Base-by-base conservation (phyloP, 30 jellyfish, hydroid and myxozoan genomes). In the Chrysaora quinquecirrha region DNA sequence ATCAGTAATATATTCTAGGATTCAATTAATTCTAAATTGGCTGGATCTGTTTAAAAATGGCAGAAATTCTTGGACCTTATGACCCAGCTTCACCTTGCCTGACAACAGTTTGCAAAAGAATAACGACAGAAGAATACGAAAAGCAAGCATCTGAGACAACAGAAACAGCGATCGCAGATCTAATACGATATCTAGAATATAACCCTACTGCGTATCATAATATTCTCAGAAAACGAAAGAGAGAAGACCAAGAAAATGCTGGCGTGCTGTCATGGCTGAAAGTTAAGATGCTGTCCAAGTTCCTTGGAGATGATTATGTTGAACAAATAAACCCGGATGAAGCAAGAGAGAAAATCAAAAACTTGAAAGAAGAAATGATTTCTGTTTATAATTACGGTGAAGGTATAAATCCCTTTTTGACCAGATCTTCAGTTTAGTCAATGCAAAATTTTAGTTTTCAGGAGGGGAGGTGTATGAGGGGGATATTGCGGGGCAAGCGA, bases 1-100 rank as follows among this genome's bases (percentile, higher is more conserved):
- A n/a, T n/a, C n/a, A n/a, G n/a, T n/a, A n/a, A n/a, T n/a, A n/a
- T n/a, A n/a, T n/a, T n/a, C n/a, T n/a, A n/a, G n/a, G n/a, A n/a
- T n/a, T n/a, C n/a, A n/a, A n/a, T n/a, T n/a, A n/a, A n/a, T n/a
- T n/a, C n/a, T n/a, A n/a, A n/a, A n/a, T n/a, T n/a, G n/a, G n/a
- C n/a, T n/a, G n/a, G n/a, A n/a, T n/a, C n/a, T n/a, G n/a, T n/a
- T n/a, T 52, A 16, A 19, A 35, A 21, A 91, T 91, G 98, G 87
- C 98, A 34, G 98, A 86, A 35, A 22, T 74, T 61, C 64, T 85
- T 34, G 98, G 88, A 1, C 97, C 87, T 32, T 91, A 60, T 60
- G 98, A 91, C 48, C 93, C 92, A 16, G 90, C 96, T 1, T 91
- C 98, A n/a, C 98, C 98, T 0, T 69, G 89, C 70, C 74, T 88